Conservation (phyloP, 2,888 invertebrate species). For the Mimas tiliae region DNA sequence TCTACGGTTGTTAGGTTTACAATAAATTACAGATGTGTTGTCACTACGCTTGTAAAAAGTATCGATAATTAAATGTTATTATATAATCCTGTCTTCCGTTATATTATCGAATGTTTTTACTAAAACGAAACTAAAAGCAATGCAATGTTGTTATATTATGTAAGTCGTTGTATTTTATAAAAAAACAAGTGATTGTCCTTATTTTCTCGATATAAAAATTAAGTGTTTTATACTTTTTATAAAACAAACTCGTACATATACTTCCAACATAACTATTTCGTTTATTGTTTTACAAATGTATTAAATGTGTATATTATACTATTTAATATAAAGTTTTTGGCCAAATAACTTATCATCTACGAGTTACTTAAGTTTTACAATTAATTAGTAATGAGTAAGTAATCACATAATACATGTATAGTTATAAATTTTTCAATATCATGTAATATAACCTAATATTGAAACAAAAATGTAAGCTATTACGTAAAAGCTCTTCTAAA, state of each 20-base stretch:
- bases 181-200: background rate
- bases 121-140: conserved; percentile 14
- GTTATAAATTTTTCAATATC: background rate
- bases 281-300: no score
- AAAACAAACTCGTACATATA: no score
- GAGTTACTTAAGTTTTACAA: no score
- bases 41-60: conserved; percentile 26
- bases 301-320: no score
- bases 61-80: background rate
- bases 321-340: no score
- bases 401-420: no score
- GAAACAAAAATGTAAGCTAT: background rate
- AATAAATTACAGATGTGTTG: conserved; percentile 8
- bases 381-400: no score
- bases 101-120: background rate
- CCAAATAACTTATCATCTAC: no score
- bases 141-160: background rate
- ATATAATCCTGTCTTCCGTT: background rate
- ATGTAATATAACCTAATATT: background rate
- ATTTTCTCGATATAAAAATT: background rate
- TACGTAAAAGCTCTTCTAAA: background rate
- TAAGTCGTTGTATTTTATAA: background rate
- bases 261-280: no score
- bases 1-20: conserved; percentile 26
- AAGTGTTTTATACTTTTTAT: background rate